Evolutionary conservation across 2,113 vertebrate genomes (phyloP), one percentile per base, ranked within the genome.

Genomic region (Phrynosoma platyrhinos): DNA sequence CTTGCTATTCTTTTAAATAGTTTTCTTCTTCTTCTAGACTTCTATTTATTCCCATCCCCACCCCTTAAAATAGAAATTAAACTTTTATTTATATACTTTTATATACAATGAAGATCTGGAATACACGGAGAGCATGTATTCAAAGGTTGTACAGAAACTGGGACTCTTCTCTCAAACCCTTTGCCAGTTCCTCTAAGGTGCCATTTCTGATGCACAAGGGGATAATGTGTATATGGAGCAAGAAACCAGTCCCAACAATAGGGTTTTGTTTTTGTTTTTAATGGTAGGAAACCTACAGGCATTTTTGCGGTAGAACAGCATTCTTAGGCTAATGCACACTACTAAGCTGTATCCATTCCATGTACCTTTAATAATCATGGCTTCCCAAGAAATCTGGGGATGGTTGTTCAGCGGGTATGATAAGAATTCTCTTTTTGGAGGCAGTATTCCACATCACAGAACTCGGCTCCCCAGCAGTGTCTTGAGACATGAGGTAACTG

Each of bases 31-130:
- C 79, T 62, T 81, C 58, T 81, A 71, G 23, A 55, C 16, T 21
- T 47, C 47, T 92, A 52, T 92, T 87, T 86, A 91, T 88, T 88
- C 90, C 92, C 91, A 55, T 79, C 91, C 94, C 94, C 94, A 88
- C 91, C 94, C 95, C 93, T 95, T 97, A 97, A 97, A 97, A 97
- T 96, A 97, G 95, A 96, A 96, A 93, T 91, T 85, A 95, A 94
- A 94, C 96, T 94, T 96, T 90, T 96, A 96, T 96, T 95, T 97
- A 95, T 95, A 95, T 96, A 91, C 93, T 97, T 96, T 95, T 97
- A 97, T 96, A 62, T 96, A 97, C 96, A 97, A 88, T 69, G 90
- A 1, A 1, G 80, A 83, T 79, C 89, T 92, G 0, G 94, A n/a
- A 91, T 91, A 95, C 95, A 95, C 92, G 91, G 95, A 91, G 94